Evolutionary conservation across 2,113 vertebrate species (phyloP).

Genomic region (Regulus satrapa): DNA sequence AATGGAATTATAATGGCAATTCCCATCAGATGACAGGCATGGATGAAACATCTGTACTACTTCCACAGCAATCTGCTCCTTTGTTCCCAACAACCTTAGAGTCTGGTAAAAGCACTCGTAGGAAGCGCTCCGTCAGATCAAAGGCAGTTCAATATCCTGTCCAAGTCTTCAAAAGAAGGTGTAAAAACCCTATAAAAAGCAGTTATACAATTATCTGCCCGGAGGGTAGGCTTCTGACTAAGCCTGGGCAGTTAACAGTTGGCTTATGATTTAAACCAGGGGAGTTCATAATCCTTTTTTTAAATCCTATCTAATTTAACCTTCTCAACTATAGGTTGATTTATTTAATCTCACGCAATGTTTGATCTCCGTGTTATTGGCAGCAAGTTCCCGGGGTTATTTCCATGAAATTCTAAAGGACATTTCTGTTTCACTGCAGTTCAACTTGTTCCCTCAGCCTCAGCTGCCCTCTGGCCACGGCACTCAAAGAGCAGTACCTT

Average conservation of each 20-base stretch:
- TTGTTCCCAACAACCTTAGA: neutral
- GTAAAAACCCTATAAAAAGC: slow-evolving; percentile 14
- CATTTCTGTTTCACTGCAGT: neutral
- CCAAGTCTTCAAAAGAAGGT: slow-evolving; percentile 26
- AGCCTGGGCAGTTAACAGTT: slow-evolving; percentile 43
- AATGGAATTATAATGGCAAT: neutral
- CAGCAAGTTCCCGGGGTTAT: neutral
- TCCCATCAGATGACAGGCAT: neutral
- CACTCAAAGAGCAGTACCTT: neutral
- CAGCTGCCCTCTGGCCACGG: neutral
- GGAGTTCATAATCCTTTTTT: slow-evolving; percentile 7
- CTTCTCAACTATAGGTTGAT: slow-evolving; percentile 37
- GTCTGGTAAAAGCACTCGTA: neutral
- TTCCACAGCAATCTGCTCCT: neutral
- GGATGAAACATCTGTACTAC: neutral
- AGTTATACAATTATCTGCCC: slow-evolving; percentile 27
- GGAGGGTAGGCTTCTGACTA: slow-evolving; percentile 24
- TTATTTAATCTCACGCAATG: slow-evolving; percentile 5
- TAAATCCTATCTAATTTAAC: slow-evolving; percentile 51
- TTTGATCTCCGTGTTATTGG: neutral
- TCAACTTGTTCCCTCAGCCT: neutral
- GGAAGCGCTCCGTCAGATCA: slow-evolving; percentile 24
- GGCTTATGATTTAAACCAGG: slow-evolving; percentile 5
- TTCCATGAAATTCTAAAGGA: neutral
- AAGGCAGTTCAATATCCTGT: slow-evolving; percentile 25